phyloP scores from a whole-genome alignment of 1,140 invertebrate genomes.

The Leptestheria dahalacensis region DNA sequence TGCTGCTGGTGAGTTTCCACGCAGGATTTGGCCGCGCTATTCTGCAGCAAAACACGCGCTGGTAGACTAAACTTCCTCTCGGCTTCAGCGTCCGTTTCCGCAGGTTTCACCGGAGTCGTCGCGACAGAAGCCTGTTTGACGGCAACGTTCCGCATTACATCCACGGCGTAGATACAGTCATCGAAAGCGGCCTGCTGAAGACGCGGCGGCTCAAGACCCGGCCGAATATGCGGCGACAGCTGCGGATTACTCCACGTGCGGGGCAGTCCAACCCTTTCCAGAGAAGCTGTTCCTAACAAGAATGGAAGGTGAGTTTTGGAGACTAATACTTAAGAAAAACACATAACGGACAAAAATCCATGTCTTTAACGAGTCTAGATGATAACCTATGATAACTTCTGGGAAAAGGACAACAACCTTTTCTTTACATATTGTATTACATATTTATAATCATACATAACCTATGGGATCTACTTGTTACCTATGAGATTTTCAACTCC shows the following conservation, averaged over 20 bases:
- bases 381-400: not conserved
- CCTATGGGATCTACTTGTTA: not conserved
- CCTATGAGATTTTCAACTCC: constrained; percentile 2
- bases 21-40: constrained; percentile 6
- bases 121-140: constrained; percentile 25
- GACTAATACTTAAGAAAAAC: too few species aligned
- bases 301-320: too few species aligned
- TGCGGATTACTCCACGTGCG: constrained; percentile 58
- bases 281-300: not conserved
- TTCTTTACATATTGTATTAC: not conserved
- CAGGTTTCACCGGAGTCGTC: constrained; percentile 17
- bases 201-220: constrained; percentile 33
- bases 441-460: not conserved
- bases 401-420: not conserved
- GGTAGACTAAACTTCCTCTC: constrained; percentile 3
- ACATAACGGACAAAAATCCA: too few species aligned
- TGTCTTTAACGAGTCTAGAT: too few species aligned
- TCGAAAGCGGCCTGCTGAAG: constrained; percentile 73
- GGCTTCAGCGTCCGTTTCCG: constrained; percentile 15
- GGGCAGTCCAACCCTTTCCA: constrained; percentile 36
- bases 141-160: constrained; percentile 64
- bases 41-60: not conserved
- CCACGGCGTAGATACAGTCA: constrained; percentile 60
- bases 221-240: constrained; percentile 32
- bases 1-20: constrained; percentile 15